Evolutionary conservation across 2,113 vertebrate genomes (phyloP).

Genomic region (Mola mola): DNA sequence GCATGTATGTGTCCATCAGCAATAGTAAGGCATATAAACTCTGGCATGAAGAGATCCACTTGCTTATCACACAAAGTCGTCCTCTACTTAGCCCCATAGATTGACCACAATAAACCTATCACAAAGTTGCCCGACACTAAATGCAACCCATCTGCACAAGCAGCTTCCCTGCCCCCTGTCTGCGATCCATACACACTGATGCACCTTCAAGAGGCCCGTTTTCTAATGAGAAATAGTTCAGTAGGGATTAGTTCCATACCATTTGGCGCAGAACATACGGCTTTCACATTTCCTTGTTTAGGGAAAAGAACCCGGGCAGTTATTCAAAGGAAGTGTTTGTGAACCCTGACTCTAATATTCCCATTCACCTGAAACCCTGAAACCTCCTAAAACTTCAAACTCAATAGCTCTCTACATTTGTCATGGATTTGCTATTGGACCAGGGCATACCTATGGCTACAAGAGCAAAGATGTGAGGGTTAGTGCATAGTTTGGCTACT

Average conservation of each 20-base stretch:
- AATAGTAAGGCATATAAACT: conserved; percentile 18
- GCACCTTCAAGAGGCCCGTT: conserved; percentile 64
- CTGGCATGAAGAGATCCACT: conserved; percentile 29
- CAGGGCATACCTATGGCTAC: conserved; percentile 3
- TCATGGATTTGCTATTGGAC: conserved; percentile 18
- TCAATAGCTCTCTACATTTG: conserved; percentile 31
- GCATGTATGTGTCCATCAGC: conserved; percentile 36
- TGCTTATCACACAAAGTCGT: conserved; percentile 37
- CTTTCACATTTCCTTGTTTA: conserved; percentile 48
- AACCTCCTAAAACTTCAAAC: conserved; percentile 40
- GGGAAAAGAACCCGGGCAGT: conserved; percentile 35
- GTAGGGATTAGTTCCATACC: conserved; percentile 82
- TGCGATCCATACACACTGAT: conserved; percentile 47
- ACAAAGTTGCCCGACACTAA: conserved; percentile 61
- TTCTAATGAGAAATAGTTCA: conserved; percentile 83
- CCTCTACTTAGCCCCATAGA: conserved; percentile 33
- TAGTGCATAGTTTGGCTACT: conserved; percentile 10
- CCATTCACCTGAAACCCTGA: conserved; percentile 30
- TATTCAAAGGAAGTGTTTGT: conserved; percentile 52
- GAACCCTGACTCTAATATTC: conserved; percentile 10
- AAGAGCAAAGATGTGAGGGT: conserved; percentile 14
- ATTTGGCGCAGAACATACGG: conserved; percentile 73
- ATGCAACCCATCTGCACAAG: conserved; percentile 69
- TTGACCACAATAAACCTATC: conserved; percentile 58
- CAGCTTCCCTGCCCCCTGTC: conserved; percentile 49